phyloP scores from a whole-genome alignment of 92 coral and sea anemone species.

The Heliopora coerulea region DNA sequence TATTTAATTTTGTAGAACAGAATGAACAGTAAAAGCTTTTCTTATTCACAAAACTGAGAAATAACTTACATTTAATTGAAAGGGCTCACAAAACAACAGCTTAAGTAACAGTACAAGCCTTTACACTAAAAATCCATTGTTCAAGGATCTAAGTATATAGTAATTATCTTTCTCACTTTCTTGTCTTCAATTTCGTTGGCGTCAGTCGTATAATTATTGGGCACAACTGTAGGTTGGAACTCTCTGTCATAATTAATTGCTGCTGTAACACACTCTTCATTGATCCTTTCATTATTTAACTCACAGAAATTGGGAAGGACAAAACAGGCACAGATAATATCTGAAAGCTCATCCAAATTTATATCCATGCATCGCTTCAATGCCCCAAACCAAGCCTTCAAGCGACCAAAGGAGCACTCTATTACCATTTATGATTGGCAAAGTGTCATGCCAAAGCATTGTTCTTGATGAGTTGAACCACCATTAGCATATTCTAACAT shows the following conservation, averaged over 20 bases:
- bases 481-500: conserved; percentile 43
- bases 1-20: too few relatives aligned
- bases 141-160: not conserved
- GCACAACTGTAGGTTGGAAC: conserved; percentile 40
- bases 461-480: conserved; percentile 37
- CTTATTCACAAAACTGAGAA: too few relatives aligned
- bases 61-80: too few relatives aligned
- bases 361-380: conserved; percentile 56
- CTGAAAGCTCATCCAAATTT: conserved; percentile 53
- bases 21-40: too few relatives aligned
- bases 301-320: conserved; percentile 68
- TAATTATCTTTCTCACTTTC: conserved; percentile 42
- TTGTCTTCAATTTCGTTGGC: conserved; percentile 52
- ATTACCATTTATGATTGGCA: conserved; percentile 55
- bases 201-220: conserved; percentile 35
- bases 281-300: conserved; percentile 46
- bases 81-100: too few relatives aligned
- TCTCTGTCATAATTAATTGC: conserved; percentile 48
- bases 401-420: conserved; percentile 61
- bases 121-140: too few relatives aligned
- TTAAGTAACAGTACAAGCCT: too few relatives aligned
- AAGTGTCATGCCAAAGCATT: too few relatives aligned
- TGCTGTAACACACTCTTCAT: conserved; percentile 42
- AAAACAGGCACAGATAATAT: conserved; percentile 63
- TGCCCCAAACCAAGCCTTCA: conserved; percentile 57